Base-by-base conservation (phyloP, 2,888 invertebrate species). In the Drosophila setosimentum region DNA sequence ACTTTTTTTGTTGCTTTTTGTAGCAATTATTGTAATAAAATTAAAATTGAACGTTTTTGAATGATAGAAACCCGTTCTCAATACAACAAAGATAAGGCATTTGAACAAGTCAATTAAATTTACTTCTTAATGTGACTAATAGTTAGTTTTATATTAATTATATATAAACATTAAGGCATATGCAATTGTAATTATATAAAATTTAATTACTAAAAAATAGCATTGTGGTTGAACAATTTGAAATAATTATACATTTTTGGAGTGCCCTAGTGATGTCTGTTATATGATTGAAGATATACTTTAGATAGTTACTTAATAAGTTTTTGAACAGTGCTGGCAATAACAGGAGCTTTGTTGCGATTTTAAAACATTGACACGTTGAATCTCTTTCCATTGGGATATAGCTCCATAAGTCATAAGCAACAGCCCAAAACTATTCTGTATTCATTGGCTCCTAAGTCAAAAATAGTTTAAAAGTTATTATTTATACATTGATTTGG, bases 221-320 rank as follows among this genome's bases (percentile, higher is more conserved):
- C 1, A 40, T n/a, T n/a, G 1, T 10, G n/a, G n/a, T 3, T 40
- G 1, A n/a, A n/a, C 1, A 10, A n/a, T 2, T 1, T n/a, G 0
- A 0, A n/a, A 10, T 40, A 10, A 10, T 40, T 8, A n/a, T 1
- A 37, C 7, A 3, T 37, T 10, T 7, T 1, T 0, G 18, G 8
- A 3, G n/a, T 8, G 37, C 1, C 0, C 8, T 18, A 8, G 18
- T 37, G 1, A 37, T 18, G 18, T 7, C 16, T 7, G 7, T 18
- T 7, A 7, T 8, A 1, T 8, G 1, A 8, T 3, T 37, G 3
- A 18, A 37, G 3, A 32, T 32, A 0, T 37, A 8, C 0, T 37
- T 37, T 3, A 37, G 0, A 3, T 8, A 37, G 37, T 37, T 37
- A 18, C 18, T 7, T 18, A 35, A 18, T 35, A 18, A 1, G 7